Conservation (phyloP, 2,797 vertebrate species). For the Catamblyrhynchus diadema region DNA sequence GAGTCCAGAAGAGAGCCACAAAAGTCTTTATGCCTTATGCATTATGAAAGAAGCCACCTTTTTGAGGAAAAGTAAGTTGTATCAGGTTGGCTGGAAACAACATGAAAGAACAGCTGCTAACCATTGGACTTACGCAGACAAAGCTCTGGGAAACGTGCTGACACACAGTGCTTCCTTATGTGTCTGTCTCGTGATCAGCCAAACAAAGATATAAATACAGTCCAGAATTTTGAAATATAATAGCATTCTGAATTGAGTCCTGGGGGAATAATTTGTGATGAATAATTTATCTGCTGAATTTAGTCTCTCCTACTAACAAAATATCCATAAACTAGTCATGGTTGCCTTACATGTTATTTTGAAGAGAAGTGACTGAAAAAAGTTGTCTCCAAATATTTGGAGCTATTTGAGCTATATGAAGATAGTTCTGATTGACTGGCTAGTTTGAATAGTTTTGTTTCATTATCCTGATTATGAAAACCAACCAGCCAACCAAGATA, state of each 20-base stretch:
- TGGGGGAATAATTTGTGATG: slow-evolving; percentile 51
- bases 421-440: background rate
- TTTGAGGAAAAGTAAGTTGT: slow-evolving; percentile 22
- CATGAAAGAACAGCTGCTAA: background rate
- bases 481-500: background rate
- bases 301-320: slow-evolving; percentile 19
- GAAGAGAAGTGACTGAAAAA: background rate
- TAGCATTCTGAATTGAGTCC: slow-evolving; percentile 8
- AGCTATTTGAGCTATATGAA: background rate
- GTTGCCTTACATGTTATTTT: background rate
- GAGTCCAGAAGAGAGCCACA: slow-evolving; percentile 31
- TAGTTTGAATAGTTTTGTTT: background rate
- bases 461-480: background rate
- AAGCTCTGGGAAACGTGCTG: background rate
- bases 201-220: slow-evolving; percentile 38
- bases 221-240: background rate
- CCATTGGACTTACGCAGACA: background rate
- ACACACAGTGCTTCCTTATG: background rate
- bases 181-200: background rate
- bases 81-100: slow-evolving; percentile 29
- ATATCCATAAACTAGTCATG: background rate
- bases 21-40: slow-evolving; percentile 39
- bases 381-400: background rate
- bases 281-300: slow-evolving; percentile 47
- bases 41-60: slow-evolving; percentile 55